Conservation (phyloP, 2,888 invertebrate species). For the Dryocosmus kuriphilus region DNA sequence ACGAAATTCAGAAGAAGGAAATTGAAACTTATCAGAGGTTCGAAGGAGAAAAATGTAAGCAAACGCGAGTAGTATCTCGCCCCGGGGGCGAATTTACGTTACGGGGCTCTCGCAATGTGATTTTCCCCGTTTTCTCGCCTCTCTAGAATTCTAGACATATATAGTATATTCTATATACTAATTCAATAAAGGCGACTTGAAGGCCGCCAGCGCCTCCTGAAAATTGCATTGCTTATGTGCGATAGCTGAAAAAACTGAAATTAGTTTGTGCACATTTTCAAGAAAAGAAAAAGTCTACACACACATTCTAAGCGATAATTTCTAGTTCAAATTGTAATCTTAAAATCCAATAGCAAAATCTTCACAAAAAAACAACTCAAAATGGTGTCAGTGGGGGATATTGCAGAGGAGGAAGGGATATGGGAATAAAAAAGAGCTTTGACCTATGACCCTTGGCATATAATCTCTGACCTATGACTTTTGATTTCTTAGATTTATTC, state of each 20-base stretch:
- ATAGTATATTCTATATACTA: constrained; percentile 57
- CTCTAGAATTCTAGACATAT: constrained; percentile 40
- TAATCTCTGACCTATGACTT: no score
- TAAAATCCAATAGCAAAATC: neutral
- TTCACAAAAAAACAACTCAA: no score
- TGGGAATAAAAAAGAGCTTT: no score
- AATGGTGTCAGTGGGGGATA: no score
- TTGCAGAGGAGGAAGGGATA: no score
- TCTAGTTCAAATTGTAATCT: neutral
- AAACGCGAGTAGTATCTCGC: constrained; percentile 62
- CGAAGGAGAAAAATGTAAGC: constrained; percentile 54
- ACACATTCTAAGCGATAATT: no score
- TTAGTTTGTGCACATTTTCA: constrained; percentile 11
- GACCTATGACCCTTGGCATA: no score
- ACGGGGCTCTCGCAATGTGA: constrained; percentile 50
- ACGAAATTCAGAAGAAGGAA: constrained; percentile 44
- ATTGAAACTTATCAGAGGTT: constrained; percentile 50
- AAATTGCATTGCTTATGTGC: constrained; percentile 62
- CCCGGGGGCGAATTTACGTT: constrained; percentile 51
- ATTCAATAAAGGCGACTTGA: constrained; percentile 61
- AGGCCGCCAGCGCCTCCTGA: constrained; percentile 55
- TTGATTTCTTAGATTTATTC: no score
- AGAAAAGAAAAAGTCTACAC: neutral
- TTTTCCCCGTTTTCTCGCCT: constrained; percentile 55
- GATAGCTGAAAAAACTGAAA: constrained; percentile 26